Base-by-base conservation (phyloP, 2,888 invertebrate genomes). In the Synanthedon andrenaeformis region DNA sequence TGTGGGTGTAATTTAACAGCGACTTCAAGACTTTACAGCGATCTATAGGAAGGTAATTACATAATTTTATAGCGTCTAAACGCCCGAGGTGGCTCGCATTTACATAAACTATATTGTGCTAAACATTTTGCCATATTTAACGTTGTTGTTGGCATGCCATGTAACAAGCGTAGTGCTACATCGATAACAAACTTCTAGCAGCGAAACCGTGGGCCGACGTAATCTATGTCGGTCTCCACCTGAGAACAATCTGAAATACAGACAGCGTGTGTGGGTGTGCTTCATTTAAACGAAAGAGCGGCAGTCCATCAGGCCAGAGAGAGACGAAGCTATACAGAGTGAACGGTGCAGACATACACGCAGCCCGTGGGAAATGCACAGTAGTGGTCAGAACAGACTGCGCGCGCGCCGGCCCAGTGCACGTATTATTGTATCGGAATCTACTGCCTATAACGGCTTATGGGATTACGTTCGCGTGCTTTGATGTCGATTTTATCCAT, bases 361-460 rank as follows among this genome's bases (percentile, higher is more conserved):
- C 77, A 79, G 80, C 81, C 82, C 88, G 88, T 88, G 88, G 88
- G 88, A 88, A 88, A 83, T 88, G 88, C 86, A 88, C 88, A 88
- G 88, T 86, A 88, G 88, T 87, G 87, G 87, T 84, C 87, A 83
- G 86, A 85, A 79, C 82, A 80, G 82, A 78, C 74, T 74, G 82
- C 83, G 85, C 84, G 86, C 85, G 85, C 88, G 87, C 84, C 84
- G 82, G 81, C 85, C 87, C 86, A 82, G 78, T 84, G 86, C 85
- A 84, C 84, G 84, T 84, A 85, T 85, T 86, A 86, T 86, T 85
- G 86, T 83, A 82, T 80, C 79, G 77, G 75, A 77, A 77, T 77
- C 82, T 79, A 64, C 64, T 63, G 65, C 63, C 64, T 65, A 70
- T 62, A 81, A 80, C 67, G 71, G 66, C 82, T 69, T 82, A 83